Evolutionary conservation across 2,797 vertebrate species (phyloP).

Genomic region (Artibeus jamaicensis): DNA sequence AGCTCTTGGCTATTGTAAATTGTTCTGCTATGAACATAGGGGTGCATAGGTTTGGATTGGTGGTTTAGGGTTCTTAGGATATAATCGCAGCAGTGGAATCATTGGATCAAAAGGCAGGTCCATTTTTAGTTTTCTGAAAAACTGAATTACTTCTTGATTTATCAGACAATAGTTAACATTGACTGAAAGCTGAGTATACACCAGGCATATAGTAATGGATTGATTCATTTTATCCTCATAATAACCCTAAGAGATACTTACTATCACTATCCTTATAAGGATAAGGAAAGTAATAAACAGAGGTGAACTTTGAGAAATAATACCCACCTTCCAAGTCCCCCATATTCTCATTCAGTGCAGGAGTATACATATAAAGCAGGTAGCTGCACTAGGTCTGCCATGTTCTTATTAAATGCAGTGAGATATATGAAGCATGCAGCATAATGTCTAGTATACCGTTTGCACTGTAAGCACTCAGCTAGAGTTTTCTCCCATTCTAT

Average conservation of each 20-base stretch:
- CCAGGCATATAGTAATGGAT: neutral
- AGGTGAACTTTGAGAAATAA: neutral
- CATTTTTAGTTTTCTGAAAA: too few species aligned
- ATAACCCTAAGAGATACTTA: neutral
- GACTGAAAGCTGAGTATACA: neutral
- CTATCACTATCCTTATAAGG: neutral
- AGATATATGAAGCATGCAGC: neutral
- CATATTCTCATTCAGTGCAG: neutral
- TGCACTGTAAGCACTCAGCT: neutral
- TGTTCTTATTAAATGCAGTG: neutral
- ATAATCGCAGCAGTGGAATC: too few species aligned
- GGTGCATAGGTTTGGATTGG: too few species aligned
- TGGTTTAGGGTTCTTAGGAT: too few species aligned
- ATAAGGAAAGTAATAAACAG: neutral
- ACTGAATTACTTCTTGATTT: slow-evolving; percentile 13
- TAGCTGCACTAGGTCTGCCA: neutral
- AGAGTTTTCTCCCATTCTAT: neutral
- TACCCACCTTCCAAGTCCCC: neutral
- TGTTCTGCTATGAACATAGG: too few species aligned
- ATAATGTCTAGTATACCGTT: neutral
- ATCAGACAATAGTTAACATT: neutral
- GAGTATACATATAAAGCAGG: neutral
- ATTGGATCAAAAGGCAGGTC: too few species aligned
- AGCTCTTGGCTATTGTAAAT: too few species aligned
- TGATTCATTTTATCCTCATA: neutral